phyloP scores from a whole-genome alignment of 2,888 invertebrate genomes.

The Phengaris alcon region DNA sequence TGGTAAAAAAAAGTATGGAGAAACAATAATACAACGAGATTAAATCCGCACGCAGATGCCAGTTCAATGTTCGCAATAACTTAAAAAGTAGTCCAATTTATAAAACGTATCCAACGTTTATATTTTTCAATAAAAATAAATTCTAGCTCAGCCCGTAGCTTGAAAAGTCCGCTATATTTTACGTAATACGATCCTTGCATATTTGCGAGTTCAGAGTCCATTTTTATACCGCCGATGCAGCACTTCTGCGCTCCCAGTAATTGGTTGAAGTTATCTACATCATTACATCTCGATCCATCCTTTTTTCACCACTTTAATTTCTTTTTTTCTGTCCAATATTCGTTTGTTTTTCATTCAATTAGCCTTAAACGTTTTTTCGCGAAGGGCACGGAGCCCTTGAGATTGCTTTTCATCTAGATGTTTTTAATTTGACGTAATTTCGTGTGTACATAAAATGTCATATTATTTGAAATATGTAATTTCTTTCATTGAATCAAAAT shows the following conservation, averaged over 20 bases:
- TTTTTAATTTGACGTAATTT: slow-evolving; percentile 24
- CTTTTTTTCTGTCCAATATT: slow-evolving; percentile 63
- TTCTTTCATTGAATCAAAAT: background rate
- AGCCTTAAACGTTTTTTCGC: slow-evolving; percentile 55
- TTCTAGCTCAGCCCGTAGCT: slow-evolving; percentile 46
- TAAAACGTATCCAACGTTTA: slow-evolving; percentile 36
- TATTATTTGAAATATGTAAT: slow-evolving; percentile 14
- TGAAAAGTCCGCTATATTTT: slow-evolving; percentile 46
- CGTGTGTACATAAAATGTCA: slow-evolving; percentile 1
- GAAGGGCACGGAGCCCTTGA: slow-evolving; percentile 27
- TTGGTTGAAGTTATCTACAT: slow-evolving; percentile 76
- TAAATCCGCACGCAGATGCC: background rate
- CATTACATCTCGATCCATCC: slow-evolving; percentile 75
- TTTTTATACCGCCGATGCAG: slow-evolving; percentile 74
- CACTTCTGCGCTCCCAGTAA: slow-evolving; percentile 69
- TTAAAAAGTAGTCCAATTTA: slow-evolving; percentile 28
- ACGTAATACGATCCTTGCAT: slow-evolving; percentile 51
- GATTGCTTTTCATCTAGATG: slow-evolving; percentile 27
- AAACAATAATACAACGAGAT: background rate
- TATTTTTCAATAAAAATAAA: slow-evolving; percentile 40
- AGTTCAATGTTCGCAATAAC: slow-evolving; percentile 8
- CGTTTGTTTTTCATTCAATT: slow-evolving; percentile 76
- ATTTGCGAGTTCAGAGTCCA: slow-evolving; percentile 52
- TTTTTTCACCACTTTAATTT: slow-evolving; percentile 67
- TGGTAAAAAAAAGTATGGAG: too few species aligned